phyloP scores from a whole-genome alignment of 2,888 invertebrate genomes.

The Stramonita haemastoma region DNA sequence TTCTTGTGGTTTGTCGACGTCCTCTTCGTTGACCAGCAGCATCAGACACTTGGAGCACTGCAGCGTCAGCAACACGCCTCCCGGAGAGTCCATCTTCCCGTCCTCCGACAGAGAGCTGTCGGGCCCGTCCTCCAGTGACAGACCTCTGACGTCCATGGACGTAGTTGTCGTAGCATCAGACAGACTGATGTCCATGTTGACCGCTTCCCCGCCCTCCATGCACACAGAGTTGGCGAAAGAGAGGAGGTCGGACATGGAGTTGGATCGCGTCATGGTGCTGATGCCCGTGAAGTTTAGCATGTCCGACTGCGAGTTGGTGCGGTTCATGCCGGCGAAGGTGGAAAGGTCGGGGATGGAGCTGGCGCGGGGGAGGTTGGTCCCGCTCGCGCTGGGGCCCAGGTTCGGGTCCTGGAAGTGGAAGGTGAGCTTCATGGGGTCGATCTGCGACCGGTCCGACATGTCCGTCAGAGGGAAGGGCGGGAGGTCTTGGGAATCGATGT shows the following conservation, averaged over 20 bases:
- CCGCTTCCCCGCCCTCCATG: slow-evolving; percentile 14
- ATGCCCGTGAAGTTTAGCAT: slow-evolving; percentile 37
- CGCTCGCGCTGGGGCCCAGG: not conserved
- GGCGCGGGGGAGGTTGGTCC: slow-evolving; percentile 32
- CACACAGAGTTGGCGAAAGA: slow-evolving; percentile 38
- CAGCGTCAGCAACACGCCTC: slow-evolving; percentile 33
- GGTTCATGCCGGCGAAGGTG: slow-evolving; percentile 39
- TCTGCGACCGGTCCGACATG: not conserved
- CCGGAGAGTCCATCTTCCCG: slow-evolving; percentile 29
- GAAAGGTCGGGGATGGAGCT: slow-evolving; percentile 42
- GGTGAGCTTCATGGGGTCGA: slow-evolving; percentile 40
- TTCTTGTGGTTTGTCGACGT: slow-evolving; percentile 34
- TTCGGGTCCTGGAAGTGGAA: slow-evolving; percentile 36
- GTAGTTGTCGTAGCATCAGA: slow-evolving; percentile 12
- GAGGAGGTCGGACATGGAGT: slow-evolving; percentile 40
- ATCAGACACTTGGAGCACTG: slow-evolving; percentile 39
- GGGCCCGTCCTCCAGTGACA: slow-evolving; percentile 37
- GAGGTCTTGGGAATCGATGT: slow-evolving; percentile 24
- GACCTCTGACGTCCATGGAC: slow-evolving; percentile 22
- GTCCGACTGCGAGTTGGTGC: slow-evolving; percentile 40
- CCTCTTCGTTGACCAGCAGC: slow-evolving; percentile 32
- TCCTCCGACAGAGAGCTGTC: slow-evolving; percentile 22
- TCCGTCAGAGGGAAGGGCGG: not conserved
- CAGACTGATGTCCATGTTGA: slow-evolving; percentile 39
- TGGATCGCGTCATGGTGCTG: slow-evolving; percentile 37